Percentiles rank a stretch among this genome's conserved stretches.
Evolutionary conservation across 1,140 invertebrate species (phyloP).

Genomic region (Atopsyche davidsoni): DNA sequence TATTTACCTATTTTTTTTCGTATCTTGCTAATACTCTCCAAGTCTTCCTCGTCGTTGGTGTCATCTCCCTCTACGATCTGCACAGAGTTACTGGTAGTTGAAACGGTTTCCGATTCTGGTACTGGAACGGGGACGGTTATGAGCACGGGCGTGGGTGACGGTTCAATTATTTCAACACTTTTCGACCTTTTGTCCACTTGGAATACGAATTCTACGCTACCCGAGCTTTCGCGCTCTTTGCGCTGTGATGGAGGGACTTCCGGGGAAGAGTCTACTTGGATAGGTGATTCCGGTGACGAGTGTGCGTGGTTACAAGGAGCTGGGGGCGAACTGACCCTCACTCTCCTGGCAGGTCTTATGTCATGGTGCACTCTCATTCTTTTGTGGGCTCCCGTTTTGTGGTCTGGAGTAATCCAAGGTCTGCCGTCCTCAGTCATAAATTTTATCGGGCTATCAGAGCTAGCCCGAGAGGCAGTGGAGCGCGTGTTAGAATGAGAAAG

Average conservation of each 20-base stretch:
- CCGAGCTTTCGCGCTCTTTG: neutral
- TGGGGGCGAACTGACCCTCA: neutral
- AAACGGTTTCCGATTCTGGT: too few relatives aligned
- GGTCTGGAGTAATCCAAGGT: too few relatives aligned
- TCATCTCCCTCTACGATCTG: constrained; percentile 16
- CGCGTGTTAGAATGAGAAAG: neutral
- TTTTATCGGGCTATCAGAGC: constrained; percentile 5
- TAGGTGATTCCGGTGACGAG: neutral
- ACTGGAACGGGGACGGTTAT: too few relatives aligned
- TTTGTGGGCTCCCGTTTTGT: too few relatives aligned
- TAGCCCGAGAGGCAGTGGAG: neutral
- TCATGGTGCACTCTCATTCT: neutral
- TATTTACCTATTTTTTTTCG: constrained; percentile 25
- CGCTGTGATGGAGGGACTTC: too few relatives aligned
- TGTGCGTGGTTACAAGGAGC: neutral
- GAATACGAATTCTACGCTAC: neutral
- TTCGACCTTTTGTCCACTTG: too few relatives aligned
- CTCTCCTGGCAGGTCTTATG: neutral
- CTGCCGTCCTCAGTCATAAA: constrained; percentile 2
- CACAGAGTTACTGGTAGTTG: constrained; percentile 22
- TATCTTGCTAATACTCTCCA: constrained; percentile 19
- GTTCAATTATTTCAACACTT: too few relatives aligned
- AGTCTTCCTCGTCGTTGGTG: constrained; percentile 11
- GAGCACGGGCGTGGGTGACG: too few relatives aligned
- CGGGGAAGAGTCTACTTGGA: too few relatives aligned